These are phyloP conservation scores for Zoanthus sansibaricus DNA, from an alignment of 92 coral and sea anemone species.

Conservation along the genomic window DNA sequence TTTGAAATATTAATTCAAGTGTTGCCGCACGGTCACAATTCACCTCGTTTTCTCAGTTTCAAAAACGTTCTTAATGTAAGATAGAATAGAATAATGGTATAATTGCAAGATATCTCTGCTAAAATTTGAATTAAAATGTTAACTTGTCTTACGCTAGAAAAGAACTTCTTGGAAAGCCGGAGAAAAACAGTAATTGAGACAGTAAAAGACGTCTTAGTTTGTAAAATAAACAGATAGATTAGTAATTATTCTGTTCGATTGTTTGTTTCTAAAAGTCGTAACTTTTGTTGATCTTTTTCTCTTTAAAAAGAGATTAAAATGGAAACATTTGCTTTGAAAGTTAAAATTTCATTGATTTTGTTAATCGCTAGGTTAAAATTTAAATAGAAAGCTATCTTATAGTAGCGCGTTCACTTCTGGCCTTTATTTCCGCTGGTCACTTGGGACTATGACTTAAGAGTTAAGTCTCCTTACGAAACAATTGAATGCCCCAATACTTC, in stretches of 20 bases:
- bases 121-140: too few species aligned
- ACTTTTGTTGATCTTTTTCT: conserved; percentile 9
- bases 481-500: background rate
- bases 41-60: too few species aligned
- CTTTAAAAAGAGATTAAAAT: background rate
- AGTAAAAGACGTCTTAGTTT: background rate
- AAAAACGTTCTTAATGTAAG: too few species aligned
- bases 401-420: background rate
- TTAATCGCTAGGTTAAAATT: background rate
- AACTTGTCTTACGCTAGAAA: too few species aligned
- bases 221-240: background rate
- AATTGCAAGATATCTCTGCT: too few species aligned
- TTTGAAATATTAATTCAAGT: too few species aligned
- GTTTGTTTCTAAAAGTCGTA: background rate
- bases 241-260: conserved; percentile 2
- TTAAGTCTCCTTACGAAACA: background rate
- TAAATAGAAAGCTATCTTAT: background rate
- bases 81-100: too few species aligned
- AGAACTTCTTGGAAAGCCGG: too few species aligned
- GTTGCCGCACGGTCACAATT: too few species aligned
- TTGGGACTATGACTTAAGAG: background rate
- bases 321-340: conserved; percentile 9
- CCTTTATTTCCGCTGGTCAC: background rate
- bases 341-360: conserved; percentile 4
- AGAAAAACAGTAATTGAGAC: background rate